phyloP scores from a whole-genome alignment of 1,140 invertebrate genomes.

The Melipona quadrifasciata region DNA sequence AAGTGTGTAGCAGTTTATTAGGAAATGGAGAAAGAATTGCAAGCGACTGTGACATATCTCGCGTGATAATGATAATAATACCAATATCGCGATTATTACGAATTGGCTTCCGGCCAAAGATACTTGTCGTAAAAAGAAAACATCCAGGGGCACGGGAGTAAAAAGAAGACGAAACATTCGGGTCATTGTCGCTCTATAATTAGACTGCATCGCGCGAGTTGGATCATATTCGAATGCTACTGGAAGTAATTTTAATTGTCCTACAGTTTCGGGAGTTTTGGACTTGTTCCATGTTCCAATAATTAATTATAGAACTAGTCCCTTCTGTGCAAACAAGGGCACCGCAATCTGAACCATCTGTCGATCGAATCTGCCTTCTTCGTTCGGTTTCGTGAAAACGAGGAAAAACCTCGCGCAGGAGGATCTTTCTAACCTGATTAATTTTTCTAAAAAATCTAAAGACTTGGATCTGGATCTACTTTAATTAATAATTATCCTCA shows the following conservation, averaged over 20 bases:
- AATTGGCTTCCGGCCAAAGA: slow-evolving; percentile 29
- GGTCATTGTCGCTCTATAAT: slow-evolving; percentile 80
- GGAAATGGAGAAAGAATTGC: no score
- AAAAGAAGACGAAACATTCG: slow-evolving; percentile 61
- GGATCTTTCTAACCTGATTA: no score
- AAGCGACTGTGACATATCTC: no score
- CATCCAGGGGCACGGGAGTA: background rate
- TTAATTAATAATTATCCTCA: no score
- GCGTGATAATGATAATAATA: no score
- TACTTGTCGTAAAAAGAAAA: slow-evolving; percentile 35
- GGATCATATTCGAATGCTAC: background rate
- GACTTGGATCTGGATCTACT: no score
- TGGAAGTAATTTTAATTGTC: slow-evolving; percentile 26
- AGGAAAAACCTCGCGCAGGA: background rate
- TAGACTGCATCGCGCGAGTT: slow-evolving; percentile 46
- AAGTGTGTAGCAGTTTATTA: no score
- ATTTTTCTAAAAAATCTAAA: no score
- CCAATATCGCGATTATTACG: background rate
- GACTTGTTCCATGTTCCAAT: slow-evolving; percentile 14
- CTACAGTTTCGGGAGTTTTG: background rate
- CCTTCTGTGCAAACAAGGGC: background rate
- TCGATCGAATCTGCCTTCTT: no score
- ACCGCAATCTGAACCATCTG: background rate
- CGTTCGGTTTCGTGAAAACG: background rate
- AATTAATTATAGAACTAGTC: background rate